Evolutionary conservation across 2,797 vertebrate genomes (phyloP), one percentile per base, ranked within the genome.

Genomic region (Pseudomugil gertrudae): DNA sequence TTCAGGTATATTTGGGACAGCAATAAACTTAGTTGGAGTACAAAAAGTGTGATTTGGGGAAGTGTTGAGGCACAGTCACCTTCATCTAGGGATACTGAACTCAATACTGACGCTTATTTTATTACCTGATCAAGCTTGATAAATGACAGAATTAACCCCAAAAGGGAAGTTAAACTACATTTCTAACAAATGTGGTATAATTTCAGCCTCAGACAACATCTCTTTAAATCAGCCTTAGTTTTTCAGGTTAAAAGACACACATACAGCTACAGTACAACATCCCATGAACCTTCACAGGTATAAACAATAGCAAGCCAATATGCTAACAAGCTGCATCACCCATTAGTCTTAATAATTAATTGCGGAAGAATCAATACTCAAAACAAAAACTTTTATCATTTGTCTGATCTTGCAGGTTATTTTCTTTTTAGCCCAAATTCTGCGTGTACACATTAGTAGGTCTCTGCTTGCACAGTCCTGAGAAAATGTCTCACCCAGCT

Each of bases 401-500:
- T 48, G 21, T 53, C 19, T 54, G 50, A 21, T n/a, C 30, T 54
- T 7, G 19, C n/a, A 50, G 17, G 15, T 63, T 24, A 13, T 36
- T 61, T 55, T 26, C 24, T 17, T 48, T 24, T 38, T 4, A 38
- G 5, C 15, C 2, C 2, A 15, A 69, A 26, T 11, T 65, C 19
- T 9, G 51, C 21, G 62, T 48, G 24, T 23, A 53, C 38, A 48
- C 2, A 5, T 33, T 13, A 50, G 4, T 6, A 21, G 55, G 54
- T 50, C 6, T 11, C 9, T 11, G 7, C n/a, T 52, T 24, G 7
- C 13, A 19, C 23, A 32, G 57, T 43, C 30, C 30, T 33, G 26
- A 53, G 1, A 61, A 50, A 52, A 57, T 17, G 13, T 66, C 45
- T 35, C 33, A 70, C 47, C 29, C 23, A 55, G 30, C 21, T 23